These are phyloP conservation scores for Trematomus loennbergii DNA, from an alignment of 2,113 vertebrate species.

Conservation along the genomic window DNA sequence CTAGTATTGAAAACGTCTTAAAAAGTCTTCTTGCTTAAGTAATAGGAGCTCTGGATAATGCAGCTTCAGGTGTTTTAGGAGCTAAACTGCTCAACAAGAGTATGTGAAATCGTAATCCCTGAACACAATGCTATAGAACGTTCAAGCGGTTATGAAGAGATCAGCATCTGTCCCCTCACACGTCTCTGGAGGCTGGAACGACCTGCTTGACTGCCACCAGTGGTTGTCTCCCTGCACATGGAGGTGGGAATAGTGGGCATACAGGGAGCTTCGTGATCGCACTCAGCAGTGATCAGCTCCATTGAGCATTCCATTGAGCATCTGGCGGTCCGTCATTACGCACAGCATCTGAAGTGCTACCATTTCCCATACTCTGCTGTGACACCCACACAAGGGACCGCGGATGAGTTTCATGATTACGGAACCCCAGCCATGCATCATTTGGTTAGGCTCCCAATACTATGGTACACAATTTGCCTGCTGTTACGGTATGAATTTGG, in stretches of 20 bases:
- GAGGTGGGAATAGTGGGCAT: conserved; percentile 51
- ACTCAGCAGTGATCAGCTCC: conserved; percentile 66
- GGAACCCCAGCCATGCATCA: conserved; percentile 66
- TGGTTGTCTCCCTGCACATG: conserved; percentile 33
- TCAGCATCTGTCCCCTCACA: conserved; percentile 47
- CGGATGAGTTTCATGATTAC: conserved; percentile 73
- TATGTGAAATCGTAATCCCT: conserved; percentile 14
- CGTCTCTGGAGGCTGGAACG: conserved; percentile 40
- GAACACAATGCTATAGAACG: conserved; percentile 22
- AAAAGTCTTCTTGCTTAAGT: no score
- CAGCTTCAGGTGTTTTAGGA: conserved; percentile 2
- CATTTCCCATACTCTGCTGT: conserved; percentile 61
- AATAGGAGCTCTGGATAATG: background rate
- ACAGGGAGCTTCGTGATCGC: conserved; percentile 53
- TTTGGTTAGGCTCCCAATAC: conserved; percentile 68
- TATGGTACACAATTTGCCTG: conserved; percentile 51
- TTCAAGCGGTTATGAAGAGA: conserved; percentile 57
- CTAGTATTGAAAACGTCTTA: no score
- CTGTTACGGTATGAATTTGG: conserved; percentile 32
- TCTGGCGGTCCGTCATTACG: conserved; percentile 72
- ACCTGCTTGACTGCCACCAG: conserved; percentile 39
- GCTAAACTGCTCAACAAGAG: conserved; percentile 4
- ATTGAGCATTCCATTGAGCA: conserved; percentile 75
- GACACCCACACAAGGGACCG: conserved; percentile 65
- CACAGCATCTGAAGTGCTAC: conserved; percentile 68